Conservation (phyloP, 2,797 vertebrate species). For the Iguana delicatissima region DNA sequence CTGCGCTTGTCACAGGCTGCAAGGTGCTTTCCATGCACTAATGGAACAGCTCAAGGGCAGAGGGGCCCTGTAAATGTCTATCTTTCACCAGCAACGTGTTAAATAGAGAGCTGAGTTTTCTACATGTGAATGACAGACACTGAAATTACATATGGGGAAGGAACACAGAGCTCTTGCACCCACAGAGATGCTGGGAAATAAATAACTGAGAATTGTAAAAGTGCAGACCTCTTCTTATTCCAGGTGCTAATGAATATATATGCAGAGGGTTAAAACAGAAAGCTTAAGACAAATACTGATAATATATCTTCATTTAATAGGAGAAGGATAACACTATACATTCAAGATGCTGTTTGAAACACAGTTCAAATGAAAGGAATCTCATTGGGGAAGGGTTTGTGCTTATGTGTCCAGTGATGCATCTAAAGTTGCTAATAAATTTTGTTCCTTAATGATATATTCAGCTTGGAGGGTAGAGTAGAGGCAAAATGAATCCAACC, state of each 20-base stretch:
- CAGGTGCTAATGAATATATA: slow-evolving; percentile 79
- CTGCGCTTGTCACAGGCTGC: slow-evolving; percentile 98
- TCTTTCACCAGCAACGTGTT: slow-evolving; percentile 82
- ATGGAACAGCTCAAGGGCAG: slow-evolving; percentile 99
- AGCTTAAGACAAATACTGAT: slow-evolving; percentile 76
- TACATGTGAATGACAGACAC: slow-evolving; percentile 82
- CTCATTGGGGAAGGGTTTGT: slow-evolving; percentile 54
- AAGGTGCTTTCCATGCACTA: slow-evolving; percentile 99
- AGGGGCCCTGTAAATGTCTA: slow-evolving; percentile 85
- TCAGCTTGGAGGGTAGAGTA: slow-evolving; percentile 74
- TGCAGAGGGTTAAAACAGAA: slow-evolving; percentile 75
- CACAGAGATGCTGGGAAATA: slow-evolving; percentile 56
- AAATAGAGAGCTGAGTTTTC: slow-evolving; percentile 84
- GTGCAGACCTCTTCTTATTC: slow-evolving; percentile 76
- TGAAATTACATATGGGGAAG: slow-evolving; percentile 76
- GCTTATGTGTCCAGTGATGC: slow-evolving; percentile 70
- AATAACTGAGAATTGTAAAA: slow-evolving; percentile 75
- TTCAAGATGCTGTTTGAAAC: slow-evolving; percentile 1
- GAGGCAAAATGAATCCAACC: slow-evolving; percentile 70
- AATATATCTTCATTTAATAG: slow-evolving; percentile 76
- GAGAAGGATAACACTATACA: slow-evolving; percentile 60
- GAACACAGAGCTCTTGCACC: slow-evolving; percentile 71
- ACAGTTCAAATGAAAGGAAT: slow-evolving; percentile 46
- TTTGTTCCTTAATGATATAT: slow-evolving; percentile 76
- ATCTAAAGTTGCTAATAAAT: slow-evolving; percentile 79